Conservation (phyloP, 2,888 invertebrate species). For the Venusia cambrica region DNA sequence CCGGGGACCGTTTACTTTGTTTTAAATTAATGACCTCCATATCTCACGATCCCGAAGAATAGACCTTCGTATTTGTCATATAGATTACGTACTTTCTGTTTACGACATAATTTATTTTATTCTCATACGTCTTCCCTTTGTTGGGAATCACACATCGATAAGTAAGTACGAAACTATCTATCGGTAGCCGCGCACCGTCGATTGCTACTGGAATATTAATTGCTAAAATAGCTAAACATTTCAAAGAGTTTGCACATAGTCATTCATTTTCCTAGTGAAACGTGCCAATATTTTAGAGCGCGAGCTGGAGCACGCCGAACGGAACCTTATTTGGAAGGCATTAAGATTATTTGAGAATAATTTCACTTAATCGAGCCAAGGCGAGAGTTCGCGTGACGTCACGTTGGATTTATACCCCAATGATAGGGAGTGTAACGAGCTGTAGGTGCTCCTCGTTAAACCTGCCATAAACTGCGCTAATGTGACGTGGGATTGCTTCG, state of each 20-base stretch:
- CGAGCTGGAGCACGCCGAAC: constrained; percentile 31
- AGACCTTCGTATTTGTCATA: constrained; percentile 66
- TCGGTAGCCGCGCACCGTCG: constrained; percentile 31
- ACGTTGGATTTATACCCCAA: constrained; percentile 53
- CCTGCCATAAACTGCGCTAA: constrained; percentile 58
- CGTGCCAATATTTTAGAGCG: constrained; percentile 45
- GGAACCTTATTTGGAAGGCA: constrained; percentile 34
- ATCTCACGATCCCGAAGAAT: constrained; percentile 59
- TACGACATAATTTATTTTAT: constrained; percentile 49
- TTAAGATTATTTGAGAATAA: constrained; percentile 39
- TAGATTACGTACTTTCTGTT: constrained; percentile 66
- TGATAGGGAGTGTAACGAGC: constrained; percentile 64
- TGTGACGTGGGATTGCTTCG: constrained; percentile 52
- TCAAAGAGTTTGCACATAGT: constrained; percentile 45
- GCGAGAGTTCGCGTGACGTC: constrained; percentile 44
- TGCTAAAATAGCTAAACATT: constrained; percentile 41
- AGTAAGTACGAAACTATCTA: constrained; percentile 32
- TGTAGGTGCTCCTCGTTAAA: constrained; percentile 59
- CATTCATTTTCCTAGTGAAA: constrained; percentile 41
- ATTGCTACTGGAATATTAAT: constrained; percentile 35
- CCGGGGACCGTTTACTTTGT: constrained; percentile 56
- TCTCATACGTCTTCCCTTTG: constrained; percentile 40
- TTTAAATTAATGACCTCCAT: constrained; percentile 62
- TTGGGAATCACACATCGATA: constrained; percentile 31
- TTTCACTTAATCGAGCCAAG: constrained; percentile 40